phyloP scores from a whole-genome alignment of 2,888 invertebrate genomes.

The Meandrusa payeni region DNA sequence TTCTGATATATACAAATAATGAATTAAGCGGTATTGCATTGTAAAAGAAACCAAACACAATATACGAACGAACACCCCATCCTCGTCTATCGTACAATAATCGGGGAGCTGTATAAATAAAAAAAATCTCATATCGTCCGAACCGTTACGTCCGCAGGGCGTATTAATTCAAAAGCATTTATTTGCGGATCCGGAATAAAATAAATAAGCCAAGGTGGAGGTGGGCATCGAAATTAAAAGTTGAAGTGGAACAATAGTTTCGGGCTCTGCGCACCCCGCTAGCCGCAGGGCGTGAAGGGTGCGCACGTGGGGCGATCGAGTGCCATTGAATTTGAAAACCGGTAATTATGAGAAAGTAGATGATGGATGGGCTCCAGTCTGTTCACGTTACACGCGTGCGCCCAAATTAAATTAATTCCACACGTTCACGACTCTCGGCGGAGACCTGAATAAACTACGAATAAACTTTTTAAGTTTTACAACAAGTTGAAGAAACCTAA shows the following conservation, averaged over 20 bases:
- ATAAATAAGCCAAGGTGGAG: slow-evolving; percentile 41
- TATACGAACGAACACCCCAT: slow-evolving; percentile 32
- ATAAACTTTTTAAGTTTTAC: too few species aligned
- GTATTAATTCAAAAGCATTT: slow-evolving; percentile 41
- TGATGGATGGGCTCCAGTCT: slow-evolving; percentile 4
- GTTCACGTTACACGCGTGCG: too few species aligned
- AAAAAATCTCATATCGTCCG: slow-evolving; percentile 35
- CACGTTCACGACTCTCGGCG: too few species aligned
- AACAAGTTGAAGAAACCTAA: too few species aligned
- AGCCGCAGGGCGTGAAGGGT: slow-evolving; percentile 34
- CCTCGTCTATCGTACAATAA: slow-evolving; percentile 58
- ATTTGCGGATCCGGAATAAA: slow-evolving; percentile 39
- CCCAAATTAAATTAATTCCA: too few species aligned
- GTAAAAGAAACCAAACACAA: too few species aligned
- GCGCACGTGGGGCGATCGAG: slow-evolving; percentile 24
- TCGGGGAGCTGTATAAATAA: slow-evolving; percentile 44
- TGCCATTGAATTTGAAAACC: slow-evolving; percentile 28
- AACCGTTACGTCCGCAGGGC: slow-evolving; percentile 43
- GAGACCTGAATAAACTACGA: too few species aligned
- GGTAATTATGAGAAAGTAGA: slow-evolving; percentile 24
- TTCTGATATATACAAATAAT: too few species aligned
- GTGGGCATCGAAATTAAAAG: slow-evolving; percentile 43
- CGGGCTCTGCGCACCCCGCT: slow-evolving; percentile 29
- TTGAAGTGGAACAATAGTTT: slow-evolving; percentile 43
- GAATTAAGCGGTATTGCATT: too few species aligned